A percentile compares a stretch with the other conserved stretches of the same genome.
phyloP scores from a whole-genome alignment of 2,113 vertebrate species.

The Mus spicilegus region DNA sequence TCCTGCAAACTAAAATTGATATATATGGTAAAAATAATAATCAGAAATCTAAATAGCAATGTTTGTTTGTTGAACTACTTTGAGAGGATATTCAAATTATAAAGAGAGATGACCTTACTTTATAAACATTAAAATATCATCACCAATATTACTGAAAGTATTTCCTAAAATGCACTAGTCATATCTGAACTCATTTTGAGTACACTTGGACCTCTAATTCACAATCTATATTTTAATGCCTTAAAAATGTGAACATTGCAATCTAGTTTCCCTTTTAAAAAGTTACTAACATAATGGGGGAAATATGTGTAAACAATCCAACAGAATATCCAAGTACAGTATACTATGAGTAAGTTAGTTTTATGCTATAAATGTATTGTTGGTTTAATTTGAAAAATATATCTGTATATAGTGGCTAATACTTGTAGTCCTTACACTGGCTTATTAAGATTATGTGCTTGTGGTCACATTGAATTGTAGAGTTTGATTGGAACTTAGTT shows the following conservation, averaged over 20 bases:
- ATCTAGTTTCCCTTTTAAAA: neutral
- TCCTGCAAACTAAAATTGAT: neutral
- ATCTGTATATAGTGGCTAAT: neutral
- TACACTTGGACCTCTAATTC: neutral
- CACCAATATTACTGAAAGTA: neutral
- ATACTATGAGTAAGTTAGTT: neutral
- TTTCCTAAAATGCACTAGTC: neutral
- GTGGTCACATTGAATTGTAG: neutral
- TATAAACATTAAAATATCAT: neutral
- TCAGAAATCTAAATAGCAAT: neutral
- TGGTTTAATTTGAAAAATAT: neutral
- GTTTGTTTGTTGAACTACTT: neutral
- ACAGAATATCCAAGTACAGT: neutral
- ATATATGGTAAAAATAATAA: neutral
- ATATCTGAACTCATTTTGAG: neutral
- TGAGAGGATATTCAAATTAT: neutral
- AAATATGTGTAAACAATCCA: neutral
- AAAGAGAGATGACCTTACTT: neutral
- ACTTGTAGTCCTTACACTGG: neutral
- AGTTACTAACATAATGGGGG: neutral
- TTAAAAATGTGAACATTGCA: neutral
- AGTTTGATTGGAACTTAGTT: neutral
- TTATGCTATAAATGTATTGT: neutral
- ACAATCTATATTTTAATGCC: neutral
- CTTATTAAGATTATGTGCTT: no score